These are phyloP conservation scores for Calidris pugnax DNA, from an alignment of 2,113 vertebrate species.

Conservation along the genomic window DNA sequence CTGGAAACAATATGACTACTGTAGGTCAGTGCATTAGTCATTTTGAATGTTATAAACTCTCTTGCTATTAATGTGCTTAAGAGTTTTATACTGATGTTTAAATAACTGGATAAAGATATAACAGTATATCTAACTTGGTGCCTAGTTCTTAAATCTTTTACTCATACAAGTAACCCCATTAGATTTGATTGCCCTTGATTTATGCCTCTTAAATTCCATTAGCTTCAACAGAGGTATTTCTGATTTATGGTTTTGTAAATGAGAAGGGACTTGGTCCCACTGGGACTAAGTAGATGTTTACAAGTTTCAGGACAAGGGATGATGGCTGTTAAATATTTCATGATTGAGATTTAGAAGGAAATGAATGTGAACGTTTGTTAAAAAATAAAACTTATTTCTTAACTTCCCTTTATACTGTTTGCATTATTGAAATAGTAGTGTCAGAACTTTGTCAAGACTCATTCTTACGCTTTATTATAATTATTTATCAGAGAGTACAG, in stretches of 20 bases:
- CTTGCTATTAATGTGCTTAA: conserved; percentile 12
- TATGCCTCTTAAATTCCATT: conserved; percentile 28
- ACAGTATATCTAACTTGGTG: neutral
- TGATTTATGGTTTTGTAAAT: conserved; percentile 20
- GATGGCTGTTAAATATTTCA: neutral
- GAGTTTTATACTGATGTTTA: conserved; percentile 33
- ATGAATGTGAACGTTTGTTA: conserved; percentile 5
- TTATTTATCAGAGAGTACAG: neutral
- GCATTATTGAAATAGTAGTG: neutral
- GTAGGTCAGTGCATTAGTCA: neutral
- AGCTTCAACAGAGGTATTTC: conserved; percentile 3
- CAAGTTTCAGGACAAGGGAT: neutral
- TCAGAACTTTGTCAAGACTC: neutral
- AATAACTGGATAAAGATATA: conserved; percentile 20
- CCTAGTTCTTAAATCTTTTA: neutral
- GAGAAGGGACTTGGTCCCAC: neutral
- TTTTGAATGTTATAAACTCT: neutral
- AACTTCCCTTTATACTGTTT: neutral
- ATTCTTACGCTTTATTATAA: neutral
- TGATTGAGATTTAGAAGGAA: conserved; percentile 9
- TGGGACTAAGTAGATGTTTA: neutral
- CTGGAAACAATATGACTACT: conserved; percentile 12
- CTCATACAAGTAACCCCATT: neutral
- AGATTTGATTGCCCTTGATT: neutral
- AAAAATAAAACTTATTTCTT: conserved; percentile 30